Evolutionary conservation across 2,113 vertebrate genomes (phyloP), one percentile per base, ranked within the genome.

Genomic region (Varanus salvator): DNA sequence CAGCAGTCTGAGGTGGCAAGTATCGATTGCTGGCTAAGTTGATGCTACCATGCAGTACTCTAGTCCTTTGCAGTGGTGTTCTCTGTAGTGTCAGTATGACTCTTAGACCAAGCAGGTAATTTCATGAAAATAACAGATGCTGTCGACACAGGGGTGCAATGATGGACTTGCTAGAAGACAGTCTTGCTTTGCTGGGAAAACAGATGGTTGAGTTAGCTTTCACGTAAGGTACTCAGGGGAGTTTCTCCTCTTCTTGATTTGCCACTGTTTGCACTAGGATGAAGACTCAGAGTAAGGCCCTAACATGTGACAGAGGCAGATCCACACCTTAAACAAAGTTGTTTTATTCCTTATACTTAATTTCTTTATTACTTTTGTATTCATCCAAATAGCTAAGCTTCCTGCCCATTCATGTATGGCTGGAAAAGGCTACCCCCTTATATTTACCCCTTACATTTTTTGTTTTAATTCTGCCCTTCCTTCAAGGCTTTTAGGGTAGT

Each of bases 41-140:
- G 27, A 8, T 14, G 9, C 50, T 34, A 54, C 31, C 48, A 72
- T 54, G 72, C 25, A 50, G 72, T 75, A 19, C 71, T 38, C 44
- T 48, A 50, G 44, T 14, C 76, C 76, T 17, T 60, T 38, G 34
- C 17, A 60, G 44, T 60, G 52, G 85, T 75, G 38, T 60, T 86
- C 7, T 57, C 60, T 64, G 52, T 75, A 86, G 25, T 44, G 34
- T 64, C 72, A 77, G 27, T n/a, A 64, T 48, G 72, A 48, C 34
- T 6, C 3, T 69, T 80, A 34, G 31, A 50, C 86, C 34, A 78
- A 60, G 52, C 8, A 78, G 17, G 44, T 52, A 87, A 78, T 88
- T 88, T 81, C 48, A 80, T 71, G 64, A 80, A 88, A 80, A 71
- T 81, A 54, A n/a, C 66, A 71, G 78, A 88, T 88, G 77, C 31